Evolutionary conservation across 2,113 vertebrate species (phyloP).

Genomic region (Engraulis encrasicolus): DNA sequence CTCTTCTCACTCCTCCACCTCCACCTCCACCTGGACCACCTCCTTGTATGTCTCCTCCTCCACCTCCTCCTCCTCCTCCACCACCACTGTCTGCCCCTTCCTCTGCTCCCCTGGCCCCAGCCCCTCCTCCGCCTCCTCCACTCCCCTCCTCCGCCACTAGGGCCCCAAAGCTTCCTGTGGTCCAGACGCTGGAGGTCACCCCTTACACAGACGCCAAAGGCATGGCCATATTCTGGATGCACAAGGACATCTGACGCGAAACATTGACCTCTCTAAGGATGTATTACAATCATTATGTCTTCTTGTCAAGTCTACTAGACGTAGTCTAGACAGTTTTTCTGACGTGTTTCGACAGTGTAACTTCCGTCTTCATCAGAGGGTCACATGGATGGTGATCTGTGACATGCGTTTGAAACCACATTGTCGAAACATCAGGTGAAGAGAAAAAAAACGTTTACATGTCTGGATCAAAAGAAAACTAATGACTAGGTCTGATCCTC

Average conservation of each 20-base stretch:
- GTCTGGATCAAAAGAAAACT: no score
- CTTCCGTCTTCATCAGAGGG: no score
- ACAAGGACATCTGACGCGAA: conserved; percentile 83
- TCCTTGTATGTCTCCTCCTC: neutral
- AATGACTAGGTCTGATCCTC: no score
- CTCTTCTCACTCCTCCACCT: neutral
- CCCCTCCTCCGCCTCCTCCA: conserved; percentile 8
- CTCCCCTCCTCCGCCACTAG: conserved; percentile 13
- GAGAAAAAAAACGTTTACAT: no score
- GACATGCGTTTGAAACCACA: no score
- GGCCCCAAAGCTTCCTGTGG: conserved; percentile 35
- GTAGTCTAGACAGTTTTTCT: no score
- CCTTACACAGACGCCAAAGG: conserved; percentile 84
- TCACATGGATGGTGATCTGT: no score
- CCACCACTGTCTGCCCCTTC: neutral
- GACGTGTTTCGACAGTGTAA: no score
- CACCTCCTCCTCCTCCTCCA: neutral
- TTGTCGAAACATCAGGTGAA: no score
- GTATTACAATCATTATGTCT: no score
- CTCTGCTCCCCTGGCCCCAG: neutral
- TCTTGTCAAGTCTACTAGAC: no score
- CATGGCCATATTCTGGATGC: conserved; percentile 92
- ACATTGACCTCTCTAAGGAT: no score
- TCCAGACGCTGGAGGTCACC: conserved; percentile 75
- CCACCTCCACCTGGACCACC: conserved; percentile 6